These are phyloP conservation scores for Tipula helvola DNA, from an alignment of 2,888 invertebrate species.

Conservation along the genomic window DNA sequence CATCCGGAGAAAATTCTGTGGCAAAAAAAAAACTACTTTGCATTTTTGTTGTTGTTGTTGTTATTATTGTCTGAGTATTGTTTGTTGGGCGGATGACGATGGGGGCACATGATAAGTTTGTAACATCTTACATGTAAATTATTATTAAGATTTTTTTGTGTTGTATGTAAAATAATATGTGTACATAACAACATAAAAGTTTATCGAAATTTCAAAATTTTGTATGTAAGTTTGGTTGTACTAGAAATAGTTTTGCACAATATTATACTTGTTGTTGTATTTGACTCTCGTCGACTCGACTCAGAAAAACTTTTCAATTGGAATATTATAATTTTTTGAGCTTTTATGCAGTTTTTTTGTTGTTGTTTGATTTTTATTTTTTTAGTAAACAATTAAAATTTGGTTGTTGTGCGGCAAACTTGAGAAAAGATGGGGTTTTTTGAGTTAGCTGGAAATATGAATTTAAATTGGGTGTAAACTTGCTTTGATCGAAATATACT, in stretches of 20 bases:
- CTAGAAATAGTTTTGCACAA: background rate
- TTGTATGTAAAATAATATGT: background rate
- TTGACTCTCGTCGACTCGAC: too few species aligned
- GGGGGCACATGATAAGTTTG: background rate
- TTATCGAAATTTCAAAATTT: background rate
- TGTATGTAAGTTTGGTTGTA: background rate
- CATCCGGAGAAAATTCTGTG: background rate
- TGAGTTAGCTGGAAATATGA: too few species aligned
- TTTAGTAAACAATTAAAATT: too few species aligned
- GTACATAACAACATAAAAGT: background rate
- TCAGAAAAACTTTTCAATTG: too few species aligned
- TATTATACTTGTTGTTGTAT: background rate
- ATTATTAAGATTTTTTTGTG: background rate
- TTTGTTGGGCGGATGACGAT: background rate
- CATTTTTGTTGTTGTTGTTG: background rate
- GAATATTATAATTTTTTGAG: too few species aligned
- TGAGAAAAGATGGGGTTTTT: too few species aligned
- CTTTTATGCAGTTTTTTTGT: too few species aligned
- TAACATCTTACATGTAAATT: background rate
- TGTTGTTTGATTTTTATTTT: too few species aligned
- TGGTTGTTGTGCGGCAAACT: too few species aligned
- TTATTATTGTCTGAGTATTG: background rate
- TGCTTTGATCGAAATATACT: too few species aligned
- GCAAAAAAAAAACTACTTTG: background rate
- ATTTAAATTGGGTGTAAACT: too few species aligned